A percentile compares a stretch with the other conserved stretches of the same genome.
These are phyloP conservation scores for Rhinella marina DNA, from an alignment of 2,797 vertebrate genomes.

Conservation along the genomic window DNA sequence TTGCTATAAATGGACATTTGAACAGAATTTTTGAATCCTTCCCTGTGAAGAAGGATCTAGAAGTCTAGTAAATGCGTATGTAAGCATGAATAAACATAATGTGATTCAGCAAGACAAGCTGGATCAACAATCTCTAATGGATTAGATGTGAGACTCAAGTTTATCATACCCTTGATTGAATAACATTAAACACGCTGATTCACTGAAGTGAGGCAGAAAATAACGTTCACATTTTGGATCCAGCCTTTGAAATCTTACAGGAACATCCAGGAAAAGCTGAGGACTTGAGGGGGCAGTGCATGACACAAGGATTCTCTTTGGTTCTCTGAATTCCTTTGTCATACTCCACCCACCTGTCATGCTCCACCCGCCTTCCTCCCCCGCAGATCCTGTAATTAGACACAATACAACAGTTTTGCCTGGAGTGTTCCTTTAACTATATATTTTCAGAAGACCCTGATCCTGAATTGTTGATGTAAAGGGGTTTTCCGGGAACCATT, in stretches of 20 bases:
- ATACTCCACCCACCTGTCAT: not conserved
- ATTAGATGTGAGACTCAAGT: not conserved
- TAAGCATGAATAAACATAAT: conserved; percentile 5
- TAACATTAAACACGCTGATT: not conserved
- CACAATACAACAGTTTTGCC: not conserved
- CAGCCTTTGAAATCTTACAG: not conserved
- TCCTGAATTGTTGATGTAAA: not conserved
- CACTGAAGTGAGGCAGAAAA: not conserved
- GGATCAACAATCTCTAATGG: not conserved
- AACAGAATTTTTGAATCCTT: not conserved
- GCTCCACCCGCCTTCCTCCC: not conserved
- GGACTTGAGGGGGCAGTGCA: not conserved
- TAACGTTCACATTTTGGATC: not conserved
- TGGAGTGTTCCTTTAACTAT: not conserved
- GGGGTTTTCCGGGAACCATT: too few species aligned
- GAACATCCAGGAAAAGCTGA: not conserved
- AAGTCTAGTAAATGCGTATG: not conserved
- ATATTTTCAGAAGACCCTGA: not conserved
- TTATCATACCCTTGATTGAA: not conserved
- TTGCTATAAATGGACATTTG: not conserved
- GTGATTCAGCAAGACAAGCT: not conserved
- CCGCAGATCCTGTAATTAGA: not conserved
- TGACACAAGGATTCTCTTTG: not conserved
- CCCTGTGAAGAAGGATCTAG: not conserved
- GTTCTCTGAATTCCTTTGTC: not conserved